Evolutionary conservation across 92 coral and sea anemone genomes (phyloP).

Genomic region (Metridium senile): DNA sequence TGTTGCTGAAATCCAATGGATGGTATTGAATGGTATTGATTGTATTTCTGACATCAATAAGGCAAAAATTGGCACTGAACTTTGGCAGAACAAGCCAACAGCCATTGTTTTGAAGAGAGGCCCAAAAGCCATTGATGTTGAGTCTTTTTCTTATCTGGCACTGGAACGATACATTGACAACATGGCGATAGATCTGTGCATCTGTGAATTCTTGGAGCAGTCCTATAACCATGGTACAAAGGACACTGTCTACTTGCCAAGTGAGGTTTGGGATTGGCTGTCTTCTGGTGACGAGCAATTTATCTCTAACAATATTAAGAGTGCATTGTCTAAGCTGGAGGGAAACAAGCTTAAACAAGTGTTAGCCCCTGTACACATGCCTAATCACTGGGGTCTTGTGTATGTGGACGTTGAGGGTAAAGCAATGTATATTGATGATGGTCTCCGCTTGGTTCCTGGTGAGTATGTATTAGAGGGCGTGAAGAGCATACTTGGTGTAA

Average conservation of each 20-base stretch:
- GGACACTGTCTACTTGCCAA: constrained; percentile 29
- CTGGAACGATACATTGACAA: constrained; percentile 37
- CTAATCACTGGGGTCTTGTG: constrained; percentile 41
- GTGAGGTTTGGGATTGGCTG: constrained; percentile 32
- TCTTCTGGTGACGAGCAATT: constrained; percentile 3
- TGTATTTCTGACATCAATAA: constrained; percentile 11
- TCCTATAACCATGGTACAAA: not conserved
- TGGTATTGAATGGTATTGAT: constrained; percentile 3
- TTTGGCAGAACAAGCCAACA: constrained; percentile 23
- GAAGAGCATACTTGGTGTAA: constrained; percentile 10
- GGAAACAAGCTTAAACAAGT: constrained; percentile 20
- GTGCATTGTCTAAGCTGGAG: not conserved
- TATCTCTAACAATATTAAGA: not conserved
- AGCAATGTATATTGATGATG: constrained; percentile 37
- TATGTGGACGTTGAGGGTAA: constrained; percentile 19
- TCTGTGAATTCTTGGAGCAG: constrained; percentile 10
- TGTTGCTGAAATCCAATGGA: constrained; percentile 16
- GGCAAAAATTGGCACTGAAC: constrained; percentile 22
- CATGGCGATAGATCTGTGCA: constrained; percentile 25
- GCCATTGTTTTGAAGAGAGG: constrained; percentile 13
- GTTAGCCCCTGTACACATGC: constrained; percentile 42
- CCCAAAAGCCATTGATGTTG: constrained; percentile 32
- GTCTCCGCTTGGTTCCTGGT: constrained; percentile 11
- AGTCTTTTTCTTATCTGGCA: constrained; percentile 25
- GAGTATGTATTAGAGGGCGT: constrained; percentile 3